Conservation (phyloP, 2,113 vertebrate genomes). For the Beaufortia kweichowensis region DNA sequence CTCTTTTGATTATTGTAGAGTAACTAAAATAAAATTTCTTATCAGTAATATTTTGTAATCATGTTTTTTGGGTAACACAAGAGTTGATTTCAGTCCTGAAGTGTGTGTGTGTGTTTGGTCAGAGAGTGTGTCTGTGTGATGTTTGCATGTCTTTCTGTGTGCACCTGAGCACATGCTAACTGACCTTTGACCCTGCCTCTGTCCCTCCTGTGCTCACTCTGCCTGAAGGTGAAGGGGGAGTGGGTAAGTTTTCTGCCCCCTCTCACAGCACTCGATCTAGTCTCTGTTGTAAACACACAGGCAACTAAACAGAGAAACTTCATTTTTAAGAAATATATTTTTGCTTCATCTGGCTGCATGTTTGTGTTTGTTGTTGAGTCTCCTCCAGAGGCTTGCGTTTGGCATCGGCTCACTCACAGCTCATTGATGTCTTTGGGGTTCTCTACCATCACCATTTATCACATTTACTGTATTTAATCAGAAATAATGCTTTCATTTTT, state of each 20-base stretch:
- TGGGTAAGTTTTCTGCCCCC: conserved; percentile 82
- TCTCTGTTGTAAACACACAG: conserved; percentile 1
- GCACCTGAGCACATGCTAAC: conserved; percentile 21
- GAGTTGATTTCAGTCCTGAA: not conserved
- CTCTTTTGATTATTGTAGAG: no score
- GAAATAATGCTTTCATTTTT: not conserved
- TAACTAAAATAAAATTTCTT: not conserved
- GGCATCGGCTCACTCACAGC: not conserved
- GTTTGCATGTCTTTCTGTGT: conserved; percentile 9
- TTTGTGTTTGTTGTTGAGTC: not conserved
- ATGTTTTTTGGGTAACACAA: not conserved
- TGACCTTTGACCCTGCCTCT: conserved; percentile 72
- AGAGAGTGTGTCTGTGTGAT: not conserved
- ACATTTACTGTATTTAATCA: not conserved
- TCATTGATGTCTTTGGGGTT: not conserved
- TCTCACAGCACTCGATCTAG: conserved; percentile 47
- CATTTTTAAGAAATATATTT: not conserved
- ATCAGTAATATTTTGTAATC: not conserved
- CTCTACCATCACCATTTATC: not conserved
- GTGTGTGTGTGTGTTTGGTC: not conserved
- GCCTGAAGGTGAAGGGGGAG: conserved; percentile 93
- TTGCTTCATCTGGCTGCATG: not conserved
- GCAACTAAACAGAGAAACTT: no score
- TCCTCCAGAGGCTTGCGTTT: not conserved
- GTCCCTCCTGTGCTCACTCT: conserved; percentile 70